phyloP scores from a whole-genome alignment of 2,113 vertebrate genomes.

The Eurystomus gularis region DNA sequence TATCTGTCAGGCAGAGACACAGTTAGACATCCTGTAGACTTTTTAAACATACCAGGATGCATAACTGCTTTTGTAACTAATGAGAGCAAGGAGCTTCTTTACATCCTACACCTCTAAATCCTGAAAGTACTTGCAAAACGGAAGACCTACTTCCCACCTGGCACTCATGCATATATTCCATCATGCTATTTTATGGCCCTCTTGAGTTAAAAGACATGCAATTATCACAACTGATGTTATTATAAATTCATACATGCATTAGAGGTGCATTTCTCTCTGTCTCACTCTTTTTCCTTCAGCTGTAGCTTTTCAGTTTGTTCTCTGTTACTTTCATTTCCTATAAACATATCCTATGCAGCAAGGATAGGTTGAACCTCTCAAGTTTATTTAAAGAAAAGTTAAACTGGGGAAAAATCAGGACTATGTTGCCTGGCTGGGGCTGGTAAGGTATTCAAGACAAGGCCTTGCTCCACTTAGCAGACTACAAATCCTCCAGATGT shows the following conservation, averaged over 20 bases:
- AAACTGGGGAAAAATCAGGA: slow-evolving; percentile 47
- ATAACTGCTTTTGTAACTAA: background rate
- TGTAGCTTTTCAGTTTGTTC: slow-evolving; percentile 25
- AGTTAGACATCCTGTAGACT: background rate
- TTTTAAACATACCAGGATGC: background rate
- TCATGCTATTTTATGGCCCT: slow-evolving; percentile 41
- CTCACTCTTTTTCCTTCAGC: background rate
- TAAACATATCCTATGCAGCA: slow-evolving; percentile 15
- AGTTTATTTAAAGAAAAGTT: slow-evolving; percentile 70
- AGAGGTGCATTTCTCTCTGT: background rate
- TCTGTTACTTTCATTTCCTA: slow-evolving; percentile 1
- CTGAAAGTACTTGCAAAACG: background rate
- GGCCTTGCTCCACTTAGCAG: slow-evolving; percentile 61
- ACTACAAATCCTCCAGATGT: slow-evolving; percentile 67
- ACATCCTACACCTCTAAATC: background rate
- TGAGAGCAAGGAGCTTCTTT: background rate
- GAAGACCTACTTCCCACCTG: slow-evolving; percentile 2
- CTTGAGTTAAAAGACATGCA: slow-evolving; percentile 29
- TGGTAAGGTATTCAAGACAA: slow-evolving; percentile 57
- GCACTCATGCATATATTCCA: background rate
- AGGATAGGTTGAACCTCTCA: slow-evolving; percentile 67
- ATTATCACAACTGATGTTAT: slow-evolving; percentile 48
- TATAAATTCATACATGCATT: slow-evolving; percentile 1
- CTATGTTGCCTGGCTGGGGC: background rate
- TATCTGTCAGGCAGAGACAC: background rate